Conservation (phyloP, 2,113 vertebrate genomes). For the Xenopus borealis region DNA sequence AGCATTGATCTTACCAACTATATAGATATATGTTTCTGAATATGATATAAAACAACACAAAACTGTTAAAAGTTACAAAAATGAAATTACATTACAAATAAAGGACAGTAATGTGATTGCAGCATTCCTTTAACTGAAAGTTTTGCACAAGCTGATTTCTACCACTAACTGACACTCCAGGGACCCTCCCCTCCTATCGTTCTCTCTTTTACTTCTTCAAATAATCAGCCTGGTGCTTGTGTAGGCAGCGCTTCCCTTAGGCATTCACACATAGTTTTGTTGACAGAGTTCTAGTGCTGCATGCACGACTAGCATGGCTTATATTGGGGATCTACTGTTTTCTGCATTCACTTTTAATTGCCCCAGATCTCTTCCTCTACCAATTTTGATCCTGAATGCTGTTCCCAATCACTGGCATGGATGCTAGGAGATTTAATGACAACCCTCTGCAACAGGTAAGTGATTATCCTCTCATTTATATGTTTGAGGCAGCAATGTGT, state of each 20-base stretch:
- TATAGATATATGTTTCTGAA: too few relatives aligned
- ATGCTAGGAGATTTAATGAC: neutral
- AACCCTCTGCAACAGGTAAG: slow-evolving; percentile 18
- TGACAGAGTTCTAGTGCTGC: slow-evolving; percentile 65
- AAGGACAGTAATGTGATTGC: too few relatives aligned
- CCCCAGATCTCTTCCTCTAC: neutral
- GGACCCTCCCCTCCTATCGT: slow-evolving; percentile 18
- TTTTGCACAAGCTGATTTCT: too few relatives aligned
- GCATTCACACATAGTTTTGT: slow-evolving; percentile 67
- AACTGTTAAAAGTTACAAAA: too few relatives aligned
- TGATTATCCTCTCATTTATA: neutral
- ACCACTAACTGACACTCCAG: neutral
- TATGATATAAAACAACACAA: too few relatives aligned
- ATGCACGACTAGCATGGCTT: slow-evolving; percentile 59
- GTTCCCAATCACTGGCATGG: neutral
- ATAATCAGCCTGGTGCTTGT: slow-evolving; percentile 68
- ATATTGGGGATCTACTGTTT: slow-evolving; percentile 52
- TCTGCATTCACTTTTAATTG: neutral
- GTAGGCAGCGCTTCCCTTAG: slow-evolving; percentile 65
- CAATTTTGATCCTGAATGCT: neutral
- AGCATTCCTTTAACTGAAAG: too few relatives aligned
- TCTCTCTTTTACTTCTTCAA: slow-evolving; percentile 52
- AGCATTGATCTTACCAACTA: too few relatives aligned
- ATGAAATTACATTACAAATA: too few relatives aligned
- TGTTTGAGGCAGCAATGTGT: too few relatives aligned